Conservation (phyloP, 2,888 invertebrate genomes). For the Sesia bembeciformis region DNA sequence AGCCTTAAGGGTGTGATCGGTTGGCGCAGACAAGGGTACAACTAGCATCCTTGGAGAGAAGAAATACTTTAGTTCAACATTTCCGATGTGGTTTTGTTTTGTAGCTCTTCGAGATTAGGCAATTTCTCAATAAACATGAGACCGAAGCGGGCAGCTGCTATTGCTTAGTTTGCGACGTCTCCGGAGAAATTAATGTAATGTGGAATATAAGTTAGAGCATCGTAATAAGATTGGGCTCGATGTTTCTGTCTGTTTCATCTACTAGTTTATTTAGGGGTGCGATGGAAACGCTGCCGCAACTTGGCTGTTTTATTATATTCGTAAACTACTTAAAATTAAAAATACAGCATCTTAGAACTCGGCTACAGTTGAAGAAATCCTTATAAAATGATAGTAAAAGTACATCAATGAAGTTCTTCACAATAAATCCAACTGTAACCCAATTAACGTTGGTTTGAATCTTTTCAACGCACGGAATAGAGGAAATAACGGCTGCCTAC, state of each 20-base stretch:
- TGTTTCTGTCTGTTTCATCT: slow-evolving; percentile 50
- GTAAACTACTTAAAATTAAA: no score
- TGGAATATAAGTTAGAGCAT: slow-evolving; percentile 54
- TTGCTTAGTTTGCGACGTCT: slow-evolving; percentile 65
- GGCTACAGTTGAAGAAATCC: no score
- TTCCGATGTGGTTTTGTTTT: slow-evolving; percentile 72
- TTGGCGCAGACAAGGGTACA: slow-evolving; percentile 69
- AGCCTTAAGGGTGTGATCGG: slow-evolving; percentile 72
- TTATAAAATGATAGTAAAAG: no score
- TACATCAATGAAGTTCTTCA: background rate
- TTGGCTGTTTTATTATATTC: no score
- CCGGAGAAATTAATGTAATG: slow-evolving; percentile 69
- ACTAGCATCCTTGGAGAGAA: slow-evolving; percentile 66
- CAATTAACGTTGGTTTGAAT: slow-evolving; percentile 61
- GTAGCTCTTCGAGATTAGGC: slow-evolving; percentile 71
- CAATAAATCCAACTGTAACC: slow-evolving; percentile 23
- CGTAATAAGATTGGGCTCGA: slow-evolving; percentile 55
- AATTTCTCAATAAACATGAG: slow-evolving; percentile 70
- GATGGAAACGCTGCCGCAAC: slow-evolving; percentile 16
- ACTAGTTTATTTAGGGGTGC: slow-evolving; percentile 38
- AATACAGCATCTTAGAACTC: no score
- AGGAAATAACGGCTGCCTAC: slow-evolving; percentile 45
- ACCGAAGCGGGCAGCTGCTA: slow-evolving; percentile 56
- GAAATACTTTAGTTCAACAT: slow-evolving; percentile 72
- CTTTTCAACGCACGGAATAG: slow-evolving; percentile 55